Evolutionary conservation across 2,797 vertebrate species (phyloP), one percentile per base, ranked within the genome.

Genomic region (Crocidura indochinensis): DNA sequence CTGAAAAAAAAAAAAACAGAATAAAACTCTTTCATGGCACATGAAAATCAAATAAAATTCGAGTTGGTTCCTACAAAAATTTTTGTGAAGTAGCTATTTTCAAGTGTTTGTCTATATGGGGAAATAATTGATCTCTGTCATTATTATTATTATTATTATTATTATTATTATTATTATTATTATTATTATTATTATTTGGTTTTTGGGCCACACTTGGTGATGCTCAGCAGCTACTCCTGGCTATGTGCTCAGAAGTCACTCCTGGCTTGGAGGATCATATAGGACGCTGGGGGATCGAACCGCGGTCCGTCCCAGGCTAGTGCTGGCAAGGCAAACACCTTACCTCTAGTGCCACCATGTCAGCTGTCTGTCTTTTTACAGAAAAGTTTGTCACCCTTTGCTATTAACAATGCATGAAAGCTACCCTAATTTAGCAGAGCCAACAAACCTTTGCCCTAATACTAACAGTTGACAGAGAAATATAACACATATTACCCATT

Each of bases 1-100:
- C n/a, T 92, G n/a, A 82, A n/a, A 56, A 80, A 90, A 84, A n/a
- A n/a, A 87, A 75, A 20, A 38, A 38, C n/a, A 89, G 8, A 81
- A 1, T 60, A 56, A 31, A n/a, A 31, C 44, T 47, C 73, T 64
- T 78, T 73, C 38, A 20, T 72, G 29, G 1, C 38, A 65, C 47
- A 46, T 68, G 47, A 90, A 92, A 78, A 78, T 65, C 65, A 26
- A 2, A 79, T 29, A 11, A 77, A 87, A 83, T 83, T 79, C 51
- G 51, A 68, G 56, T 62, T 53, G 20, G 1, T 46, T 19, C 46
- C 56, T 53, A 62, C 77, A 87, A 69, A 80, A 85, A 65, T 31
- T 94, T 84, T 78, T 38, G 17, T 69, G 74, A 84, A 6, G 60
- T 1, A 68, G 26, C 20, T 27, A 56, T 6, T 53, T 31, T 71